Percentiles rank a stretch among this genome's conserved stretches.
Evolutionary conservation across 1,140 invertebrate genomes (phyloP).

Genomic region (Pogonomyrmex californicus): DNA sequence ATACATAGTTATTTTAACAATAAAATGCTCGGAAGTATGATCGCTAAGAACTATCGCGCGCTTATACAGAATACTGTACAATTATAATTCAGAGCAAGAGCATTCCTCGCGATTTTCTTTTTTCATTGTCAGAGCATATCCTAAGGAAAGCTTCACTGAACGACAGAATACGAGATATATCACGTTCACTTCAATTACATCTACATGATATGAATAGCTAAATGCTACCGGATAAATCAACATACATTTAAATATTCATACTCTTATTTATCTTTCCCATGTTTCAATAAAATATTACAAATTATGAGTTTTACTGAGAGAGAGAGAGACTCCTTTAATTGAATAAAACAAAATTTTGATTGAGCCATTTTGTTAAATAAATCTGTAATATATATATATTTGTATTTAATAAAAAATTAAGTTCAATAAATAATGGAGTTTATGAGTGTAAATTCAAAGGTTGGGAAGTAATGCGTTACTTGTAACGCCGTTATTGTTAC

Average conservation of each 20-base stretch:
- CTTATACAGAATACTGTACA: slow-evolving; percentile 46
- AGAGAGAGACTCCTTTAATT: too few relatives aligned
- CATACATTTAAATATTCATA: not conserved
- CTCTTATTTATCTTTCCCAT: not conserved
- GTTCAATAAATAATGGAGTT: too few relatives aligned
- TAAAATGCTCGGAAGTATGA: slow-evolving; percentile 36
- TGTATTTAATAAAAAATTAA: too few relatives aligned
- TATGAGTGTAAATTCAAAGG: too few relatives aligned
- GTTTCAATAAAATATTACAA: slow-evolving; percentile 44
- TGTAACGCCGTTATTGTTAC: too few relatives aligned
- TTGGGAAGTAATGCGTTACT: too few relatives aligned
- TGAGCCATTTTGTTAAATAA: too few relatives aligned
- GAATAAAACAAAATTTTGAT: too few relatives aligned
- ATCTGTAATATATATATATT: too few relatives aligned
- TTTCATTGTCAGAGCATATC: slow-evolving; percentile 3
- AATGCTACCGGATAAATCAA: not conserved
- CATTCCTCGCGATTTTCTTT: slow-evolving; percentile 27
- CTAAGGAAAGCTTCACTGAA: not conserved
- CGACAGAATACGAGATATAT: slow-evolving; percentile 13
- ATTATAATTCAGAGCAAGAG: slow-evolving; percentile 21
- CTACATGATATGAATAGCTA: not conserved
- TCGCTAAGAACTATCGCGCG: slow-evolving; percentile 43
- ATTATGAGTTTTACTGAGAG: not conserved
- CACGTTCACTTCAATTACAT: not conserved
- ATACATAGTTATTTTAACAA: slow-evolving; percentile 52